Percentiles rank a stretch among this genome's conserved stretches.
phyloP scores from a whole-genome alignment of 2,113 vertebrate genomes.

The Pantherophis guttatus region DNA sequence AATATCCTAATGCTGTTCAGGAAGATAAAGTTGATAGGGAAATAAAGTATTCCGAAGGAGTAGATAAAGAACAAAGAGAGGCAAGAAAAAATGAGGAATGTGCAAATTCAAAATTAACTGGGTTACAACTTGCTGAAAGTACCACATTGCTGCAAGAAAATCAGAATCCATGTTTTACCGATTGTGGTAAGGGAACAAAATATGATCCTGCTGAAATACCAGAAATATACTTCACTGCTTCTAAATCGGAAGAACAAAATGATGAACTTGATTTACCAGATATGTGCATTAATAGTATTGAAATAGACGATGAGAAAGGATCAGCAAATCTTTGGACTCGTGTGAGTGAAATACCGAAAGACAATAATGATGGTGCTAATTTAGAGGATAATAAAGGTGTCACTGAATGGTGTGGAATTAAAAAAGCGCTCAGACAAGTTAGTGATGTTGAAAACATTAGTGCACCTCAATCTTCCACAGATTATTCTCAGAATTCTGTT shows the following conservation, averaged over 20 bases:
- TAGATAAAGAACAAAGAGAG: conserved; percentile 24
- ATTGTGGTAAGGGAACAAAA: conserved; percentile 27
- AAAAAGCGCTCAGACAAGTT: not conserved
- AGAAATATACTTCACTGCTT: conserved; percentile 51
- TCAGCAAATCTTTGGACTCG: not conserved
- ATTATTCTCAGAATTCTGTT: not conserved
- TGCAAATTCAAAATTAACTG: not conserved
- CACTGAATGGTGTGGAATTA: not conserved
- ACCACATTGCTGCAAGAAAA: conserved; percentile 13
- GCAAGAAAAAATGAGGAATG: conserved; percentile 12
- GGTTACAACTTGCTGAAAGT: not conserved
- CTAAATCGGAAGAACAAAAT: conserved; percentile 31
- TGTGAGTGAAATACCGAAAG: not conserved
- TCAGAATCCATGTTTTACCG: conserved; percentile 6
- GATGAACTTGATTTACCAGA: not conserved
- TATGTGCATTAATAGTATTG: not conserved
- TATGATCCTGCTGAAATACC: conserved; percentile 31
- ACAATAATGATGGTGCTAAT: not conserved
- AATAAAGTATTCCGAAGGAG: conserved; percentile 10
- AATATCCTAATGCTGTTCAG: not conserved
- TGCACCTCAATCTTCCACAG: fast-evolving
- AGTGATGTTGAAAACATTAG: not conserved
- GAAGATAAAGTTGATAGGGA: conserved; percentile 30
- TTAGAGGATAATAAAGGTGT: not conserved
- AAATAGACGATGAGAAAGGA: conserved; percentile 25